A percentile compares a stretch with the other conserved stretches of the same genome.
phyloP scores from a whole-genome alignment of 2,113 vertebrate species.

The Nipponia nippon region DNA sequence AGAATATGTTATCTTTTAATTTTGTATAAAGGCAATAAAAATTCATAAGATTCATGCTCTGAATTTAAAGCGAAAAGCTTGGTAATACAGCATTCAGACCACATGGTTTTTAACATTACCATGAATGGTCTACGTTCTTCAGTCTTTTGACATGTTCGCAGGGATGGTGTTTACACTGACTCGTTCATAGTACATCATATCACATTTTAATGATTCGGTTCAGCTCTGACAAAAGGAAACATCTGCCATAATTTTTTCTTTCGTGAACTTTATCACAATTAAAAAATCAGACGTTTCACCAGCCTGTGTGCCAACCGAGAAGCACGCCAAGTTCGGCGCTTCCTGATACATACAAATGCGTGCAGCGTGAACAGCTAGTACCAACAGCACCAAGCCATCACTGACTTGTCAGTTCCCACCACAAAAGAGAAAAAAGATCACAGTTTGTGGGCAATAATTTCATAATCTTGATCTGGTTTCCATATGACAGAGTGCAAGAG shows the following conservation, averaged over 20 bases:
- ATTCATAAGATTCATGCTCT: conserved; percentile 51
- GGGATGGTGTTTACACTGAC: conserved; percentile 36
- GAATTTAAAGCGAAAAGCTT: conserved; percentile 18
- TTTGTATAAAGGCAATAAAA: conserved; percentile 50
- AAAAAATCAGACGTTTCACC: conserved; percentile 63
- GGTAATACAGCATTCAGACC: conserved; percentile 36
- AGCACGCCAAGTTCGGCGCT: conserved; percentile 49
- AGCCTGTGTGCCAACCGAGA: conserved; percentile 58
- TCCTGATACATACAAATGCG: conserved; percentile 56
- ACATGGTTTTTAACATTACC: conserved; percentile 17
- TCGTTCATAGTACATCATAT: conserved; percentile 25
- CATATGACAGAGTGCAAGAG: conserved; percentile 54
- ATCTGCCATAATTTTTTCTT: conserved; percentile 39
- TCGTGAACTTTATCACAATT: conserved; percentile 67
- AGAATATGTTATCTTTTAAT: conserved; percentile 48
- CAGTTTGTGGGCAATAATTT: conserved; percentile 62
- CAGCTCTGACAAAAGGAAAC: conserved; percentile 47
- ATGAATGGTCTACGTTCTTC: conserved; percentile 22
- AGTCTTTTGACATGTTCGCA: conserved; percentile 38
- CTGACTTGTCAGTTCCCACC: conserved; percentile 55
- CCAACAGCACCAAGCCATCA: conserved; percentile 60
- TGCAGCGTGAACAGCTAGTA: conserved; percentile 38
- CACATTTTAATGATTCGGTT: conserved; percentile 47
- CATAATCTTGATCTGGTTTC: conserved; percentile 65
- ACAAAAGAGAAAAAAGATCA: conserved; percentile 60